Conservation (phyloP, 2,797 vertebrate species). For the Ptychadena robeensis region DNA sequence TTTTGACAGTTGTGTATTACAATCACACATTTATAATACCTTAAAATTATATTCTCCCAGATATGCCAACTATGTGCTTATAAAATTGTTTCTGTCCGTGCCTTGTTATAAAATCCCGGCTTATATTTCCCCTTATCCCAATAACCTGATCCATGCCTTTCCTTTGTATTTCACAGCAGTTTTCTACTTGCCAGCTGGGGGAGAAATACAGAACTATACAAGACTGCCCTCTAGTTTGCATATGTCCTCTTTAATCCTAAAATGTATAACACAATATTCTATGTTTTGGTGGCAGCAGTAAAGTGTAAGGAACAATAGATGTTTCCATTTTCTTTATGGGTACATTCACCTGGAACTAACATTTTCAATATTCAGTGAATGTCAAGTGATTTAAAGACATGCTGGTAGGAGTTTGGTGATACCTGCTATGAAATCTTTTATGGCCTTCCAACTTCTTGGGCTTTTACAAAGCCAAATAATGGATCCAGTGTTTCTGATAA, state of each 20-base stretch:
- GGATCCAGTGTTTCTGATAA: too few relatives aligned
- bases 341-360: too few relatives aligned
- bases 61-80: neutral
- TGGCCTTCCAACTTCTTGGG: too few relatives aligned
- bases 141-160: conserved; percentile 7
- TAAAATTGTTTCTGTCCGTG: neutral
- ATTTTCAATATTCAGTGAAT: too few relatives aligned
- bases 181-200: conserved; percentile 13
- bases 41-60: neutral
- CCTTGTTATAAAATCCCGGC: neutral
- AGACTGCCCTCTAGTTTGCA: neutral
- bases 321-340: too few relatives aligned
- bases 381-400: too few relatives aligned
- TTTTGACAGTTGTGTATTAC: neutral
- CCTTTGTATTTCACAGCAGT: conserved; percentile 16
- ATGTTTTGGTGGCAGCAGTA: neutral
- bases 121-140: neutral
- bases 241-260: neutral
- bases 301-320: too few relatives aligned
- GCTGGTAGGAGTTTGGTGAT: too few relatives aligned
- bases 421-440: too few relatives aligned
- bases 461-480: too few relatives aligned
- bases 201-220: conserved; percentile 42
- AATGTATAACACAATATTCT: neutral
- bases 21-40: neutral